Evolutionary conservation across 2,113 vertebrate species (phyloP), one percentile per base, ranked within the genome.

Genomic region (rabbit (Oryctolagus cuniculus)): DNA sequence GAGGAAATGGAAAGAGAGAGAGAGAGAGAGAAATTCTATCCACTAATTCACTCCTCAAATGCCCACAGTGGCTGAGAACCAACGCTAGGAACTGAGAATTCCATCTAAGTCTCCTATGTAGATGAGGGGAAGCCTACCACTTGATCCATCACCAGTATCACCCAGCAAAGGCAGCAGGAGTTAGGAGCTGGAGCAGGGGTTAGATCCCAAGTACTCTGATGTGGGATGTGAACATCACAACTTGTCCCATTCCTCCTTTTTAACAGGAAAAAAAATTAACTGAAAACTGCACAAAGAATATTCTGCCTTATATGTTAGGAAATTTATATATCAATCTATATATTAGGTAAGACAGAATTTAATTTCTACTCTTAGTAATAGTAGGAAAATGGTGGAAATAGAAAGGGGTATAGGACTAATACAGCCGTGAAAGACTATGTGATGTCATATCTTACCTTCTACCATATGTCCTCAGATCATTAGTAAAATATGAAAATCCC

Each of bases 401-500:
- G 5, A 70, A 80, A 49, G 36, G 0, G 10, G 15, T 25, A 51
- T 44, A 73, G 38, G 74, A 29, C 0, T 3, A 55, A 58, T 36
- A 27, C 29, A 73, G 64, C 29, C 21, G 6, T 24, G 8, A 90
- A 93, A 66, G 38, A 31, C 12, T 2, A 16, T 63, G 3, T 1
- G n/a, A 19, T 21, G 25, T 34, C 16, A 21, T 51, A 6, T 34
- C 34, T 70, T 55, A 49, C 19, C 22, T 89, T 78, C 69, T 66
- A 34, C 13, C 10, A 24, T 22, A 25, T 31, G 2, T 25, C 21
- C 4, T 67, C 6, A 91, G 69, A 27, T 89, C 7, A 70, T 78
- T 82, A 92, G 25, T 29, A 66, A 89, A 91, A 36, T 79, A 69
- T 17, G 44, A 81, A 92, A 58, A 63, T 96, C 16, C 19, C 24